phyloP scores from a whole-genome alignment of 2,113 vertebrate species.

The Orientallactaga bullata region DNA sequence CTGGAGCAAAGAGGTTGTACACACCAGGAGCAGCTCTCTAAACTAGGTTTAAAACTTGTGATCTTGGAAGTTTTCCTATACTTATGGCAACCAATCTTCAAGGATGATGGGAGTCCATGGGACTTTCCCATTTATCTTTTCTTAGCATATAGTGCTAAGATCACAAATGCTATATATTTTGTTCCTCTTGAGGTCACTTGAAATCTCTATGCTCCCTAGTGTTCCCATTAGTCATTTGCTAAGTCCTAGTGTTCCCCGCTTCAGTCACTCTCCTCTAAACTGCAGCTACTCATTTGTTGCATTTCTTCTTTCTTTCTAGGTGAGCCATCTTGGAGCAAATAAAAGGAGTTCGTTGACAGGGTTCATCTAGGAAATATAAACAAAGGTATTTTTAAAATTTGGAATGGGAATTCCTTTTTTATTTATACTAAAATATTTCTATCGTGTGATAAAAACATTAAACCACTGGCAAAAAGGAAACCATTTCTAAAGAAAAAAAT shows the following conservation, averaged over 20 bases:
- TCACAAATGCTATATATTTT: neutral
- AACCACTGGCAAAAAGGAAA: neutral
- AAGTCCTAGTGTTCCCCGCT: neutral
- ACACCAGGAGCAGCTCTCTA: neutral
- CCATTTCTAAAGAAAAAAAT: neutral
- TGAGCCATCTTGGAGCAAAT: neutral
- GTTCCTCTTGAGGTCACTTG: too few relatives aligned
- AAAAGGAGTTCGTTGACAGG: neutral
- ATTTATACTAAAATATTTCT: neutral
- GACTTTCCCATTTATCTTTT: neutral
- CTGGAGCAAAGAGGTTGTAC: neutral
- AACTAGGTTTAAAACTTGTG: neutral
- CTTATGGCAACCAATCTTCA: too few relatives aligned
- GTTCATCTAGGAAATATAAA: neutral
- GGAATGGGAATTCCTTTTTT: neutral
- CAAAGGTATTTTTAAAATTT: neutral
- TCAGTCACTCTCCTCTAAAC: too few relatives aligned
- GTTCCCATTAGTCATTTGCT: neutral
- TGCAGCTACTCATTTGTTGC: neutral
- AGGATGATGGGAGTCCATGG: neutral
- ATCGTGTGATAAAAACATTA: neutral
- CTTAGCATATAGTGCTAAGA: neutral
- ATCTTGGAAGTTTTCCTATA: neutral
- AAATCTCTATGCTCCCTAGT: neutral
- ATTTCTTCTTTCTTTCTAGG: neutral